Percentiles rank a stretch among this genome's conserved stretches.
These are phyloP conservation scores for Acanthis flammea DNA, from an alignment of 2,797 vertebrate species.

Conservation along the genomic window DNA sequence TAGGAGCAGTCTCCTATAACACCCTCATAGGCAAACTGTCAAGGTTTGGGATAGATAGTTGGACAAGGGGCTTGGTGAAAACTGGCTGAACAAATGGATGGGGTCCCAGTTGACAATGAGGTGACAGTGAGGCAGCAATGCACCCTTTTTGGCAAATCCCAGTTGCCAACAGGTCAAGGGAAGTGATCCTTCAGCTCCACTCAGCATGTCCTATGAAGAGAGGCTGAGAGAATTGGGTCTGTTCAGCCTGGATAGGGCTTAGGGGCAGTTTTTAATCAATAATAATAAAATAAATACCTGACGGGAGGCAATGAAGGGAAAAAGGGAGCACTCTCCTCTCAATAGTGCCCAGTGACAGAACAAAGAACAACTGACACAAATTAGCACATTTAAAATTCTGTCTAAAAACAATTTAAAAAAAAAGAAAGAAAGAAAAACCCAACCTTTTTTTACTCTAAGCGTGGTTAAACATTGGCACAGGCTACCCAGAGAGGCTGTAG, in stretches of 20 bases:
- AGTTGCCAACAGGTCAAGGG: background rate
- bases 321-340: background rate
- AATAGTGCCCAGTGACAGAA: fast-evolving
- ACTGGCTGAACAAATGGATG: background rate
- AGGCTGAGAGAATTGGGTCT: background rate
- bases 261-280: background rate
- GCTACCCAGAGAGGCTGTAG: background rate
- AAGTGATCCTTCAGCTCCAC: background rate
- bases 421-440: fast-evolving
- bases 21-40: background rate
- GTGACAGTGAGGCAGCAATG: background rate
- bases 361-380: background rate
- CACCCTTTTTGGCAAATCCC: background rate
- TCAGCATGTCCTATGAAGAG: background rate
- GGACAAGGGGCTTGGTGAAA: background rate
- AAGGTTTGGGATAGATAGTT: background rate
- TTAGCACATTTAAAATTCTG: background rate
- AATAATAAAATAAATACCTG: background rate
- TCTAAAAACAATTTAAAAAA: background rate
- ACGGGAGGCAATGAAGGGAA: background rate
- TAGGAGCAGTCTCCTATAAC: background rate
- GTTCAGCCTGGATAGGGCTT: background rate
- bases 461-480: background rate
- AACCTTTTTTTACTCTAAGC: background rate
- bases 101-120: background rate